Conservation (phyloP, 2,888 invertebrate species). For the Caenorhabditis macrosperma region DNA sequence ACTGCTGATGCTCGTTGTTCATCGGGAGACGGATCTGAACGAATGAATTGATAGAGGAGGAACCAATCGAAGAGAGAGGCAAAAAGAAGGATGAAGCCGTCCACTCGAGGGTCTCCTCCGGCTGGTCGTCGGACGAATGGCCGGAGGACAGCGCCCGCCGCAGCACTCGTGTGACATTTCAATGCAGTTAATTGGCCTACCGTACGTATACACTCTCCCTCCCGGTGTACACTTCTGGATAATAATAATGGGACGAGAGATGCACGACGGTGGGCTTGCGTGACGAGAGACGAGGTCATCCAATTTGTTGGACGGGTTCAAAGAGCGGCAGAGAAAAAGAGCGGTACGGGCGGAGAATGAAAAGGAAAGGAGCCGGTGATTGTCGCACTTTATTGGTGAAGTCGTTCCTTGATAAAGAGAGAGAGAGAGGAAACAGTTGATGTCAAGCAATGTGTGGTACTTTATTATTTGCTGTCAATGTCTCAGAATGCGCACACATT, state of each 20-base stretch:
- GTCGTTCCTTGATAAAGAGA: too few relatives aligned
- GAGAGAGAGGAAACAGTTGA: too few relatives aligned
- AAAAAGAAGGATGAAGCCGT: not conserved
- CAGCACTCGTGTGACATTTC: slow-evolving; percentile 51
- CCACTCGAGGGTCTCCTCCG: not conserved
- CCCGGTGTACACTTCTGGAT: slow-evolving; percentile 45
- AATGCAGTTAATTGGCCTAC: slow-evolving; percentile 54
- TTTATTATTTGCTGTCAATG: too few relatives aligned
- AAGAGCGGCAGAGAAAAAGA: slow-evolving; percentile 35
- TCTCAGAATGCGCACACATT: too few relatives aligned
- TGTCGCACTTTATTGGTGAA: too few relatives aligned
- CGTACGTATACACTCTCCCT: not conserved
- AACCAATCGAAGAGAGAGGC: not conserved
- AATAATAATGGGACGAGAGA: slow-evolving; percentile 36
- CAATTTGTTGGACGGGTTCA: slow-evolving; percentile 41
- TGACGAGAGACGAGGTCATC: slow-evolving; percentile 48
- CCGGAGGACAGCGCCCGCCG: slow-evolving; percentile 4
- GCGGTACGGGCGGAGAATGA: not conserved
- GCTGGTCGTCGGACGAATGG: slow-evolving; percentile 11
- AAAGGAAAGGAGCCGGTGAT: too few relatives aligned
- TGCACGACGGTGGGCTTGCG: slow-evolving; percentile 22
- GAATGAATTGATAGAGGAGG: not conserved
- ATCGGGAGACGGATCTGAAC: not conserved
- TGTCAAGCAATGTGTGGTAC: too few relatives aligned
- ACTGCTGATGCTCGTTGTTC: slow-evolving; percentile 28